Evolutionary conservation across 2,797 vertebrate species (phyloP).

Genomic region (Carapus acus): DNA sequence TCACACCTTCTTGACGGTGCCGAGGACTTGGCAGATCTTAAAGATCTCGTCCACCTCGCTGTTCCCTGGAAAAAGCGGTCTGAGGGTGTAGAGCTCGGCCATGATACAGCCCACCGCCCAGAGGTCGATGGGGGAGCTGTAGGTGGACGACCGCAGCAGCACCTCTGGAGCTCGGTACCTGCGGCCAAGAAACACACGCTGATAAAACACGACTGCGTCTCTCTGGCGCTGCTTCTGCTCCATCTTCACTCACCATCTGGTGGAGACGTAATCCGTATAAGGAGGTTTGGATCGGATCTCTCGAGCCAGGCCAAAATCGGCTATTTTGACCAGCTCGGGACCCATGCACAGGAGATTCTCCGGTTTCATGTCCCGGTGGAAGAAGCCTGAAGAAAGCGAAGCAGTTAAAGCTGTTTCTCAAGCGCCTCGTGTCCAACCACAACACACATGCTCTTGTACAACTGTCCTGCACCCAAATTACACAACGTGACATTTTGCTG

Average conservation of each 20-base stretch:
- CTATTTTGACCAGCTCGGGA: conserved; percentile 96
- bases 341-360: conserved; percentile 98
- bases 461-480: too few species aligned
- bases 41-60: conserved; percentile 98
- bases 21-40: conserved; percentile 98
- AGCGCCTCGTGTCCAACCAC: not conserved
- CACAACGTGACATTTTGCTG: too few species aligned
- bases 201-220: not conserved
- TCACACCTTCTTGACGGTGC: conserved; percentile 91
- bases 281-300: conserved; percentile 95
- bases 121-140: conserved; percentile 94
- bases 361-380: conserved; percentile 98
- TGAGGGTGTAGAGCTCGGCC: conserved; percentile 92
- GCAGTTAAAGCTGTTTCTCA: not conserved
- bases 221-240: not conserved
- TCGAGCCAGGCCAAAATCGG: conserved; percentile 95
- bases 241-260: conserved; percentile 80
- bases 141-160: conserved; percentile 84
- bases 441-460: not conserved
- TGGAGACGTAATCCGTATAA: conserved; percentile 97
- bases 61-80: conserved; percentile 95
- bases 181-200: conserved; percentile 4
- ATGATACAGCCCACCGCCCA: conserved; percentile 99
- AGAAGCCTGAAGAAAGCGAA: conserved; percentile 77
- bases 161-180: conserved; percentile 98